A percentile compares a stretch with the other conserved stretches of the same genome.
These are phyloP conservation scores for Bradypus variegatus DNA, from an alignment of 2,797 vertebrate species.

Conservation along the genomic window DNA sequence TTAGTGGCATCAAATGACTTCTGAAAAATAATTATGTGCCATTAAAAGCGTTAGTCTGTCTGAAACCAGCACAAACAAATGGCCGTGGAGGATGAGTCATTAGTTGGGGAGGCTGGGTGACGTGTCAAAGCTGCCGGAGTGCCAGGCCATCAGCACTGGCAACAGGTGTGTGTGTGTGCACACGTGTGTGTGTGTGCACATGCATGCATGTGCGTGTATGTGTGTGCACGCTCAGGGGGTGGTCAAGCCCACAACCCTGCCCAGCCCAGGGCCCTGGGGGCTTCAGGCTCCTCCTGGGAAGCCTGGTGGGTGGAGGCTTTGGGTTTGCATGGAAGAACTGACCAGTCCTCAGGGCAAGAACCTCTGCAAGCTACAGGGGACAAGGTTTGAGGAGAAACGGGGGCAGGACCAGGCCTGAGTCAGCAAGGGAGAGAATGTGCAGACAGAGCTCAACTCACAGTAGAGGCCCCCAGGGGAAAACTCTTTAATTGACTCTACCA, in stretches of 20 bases:
- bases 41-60: conserved; percentile 78
- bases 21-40: conserved; percentile 79
- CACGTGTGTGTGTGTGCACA: not conserved
- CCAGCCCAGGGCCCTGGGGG: accelerated
- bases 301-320: not conserved
- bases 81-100: conserved; percentile 71
- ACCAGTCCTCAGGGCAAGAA: accelerated
- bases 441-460: accelerated
- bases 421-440: accelerated
- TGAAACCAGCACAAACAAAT: conserved; percentile 74
- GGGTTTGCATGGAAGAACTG: not conserved
- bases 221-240: not conserved
- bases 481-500: conserved; percentile 17
- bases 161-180: conserved; percentile 1
- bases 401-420: too few relatives aligned
- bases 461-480: not conserved
- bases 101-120: conserved; percentile 51
- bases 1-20: conserved; percentile 78
- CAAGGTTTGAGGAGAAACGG: not conserved
- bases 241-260: not conserved
- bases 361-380: not conserved
- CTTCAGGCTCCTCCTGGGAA: not conserved
- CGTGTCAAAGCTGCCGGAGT: conserved; percentile 15
- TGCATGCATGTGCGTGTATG: not conserved
- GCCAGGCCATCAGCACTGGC: conserved; percentile 14